Conservation (phyloP, 2,113 vertebrate genomes). For the Empidonax alnorum region DNA sequence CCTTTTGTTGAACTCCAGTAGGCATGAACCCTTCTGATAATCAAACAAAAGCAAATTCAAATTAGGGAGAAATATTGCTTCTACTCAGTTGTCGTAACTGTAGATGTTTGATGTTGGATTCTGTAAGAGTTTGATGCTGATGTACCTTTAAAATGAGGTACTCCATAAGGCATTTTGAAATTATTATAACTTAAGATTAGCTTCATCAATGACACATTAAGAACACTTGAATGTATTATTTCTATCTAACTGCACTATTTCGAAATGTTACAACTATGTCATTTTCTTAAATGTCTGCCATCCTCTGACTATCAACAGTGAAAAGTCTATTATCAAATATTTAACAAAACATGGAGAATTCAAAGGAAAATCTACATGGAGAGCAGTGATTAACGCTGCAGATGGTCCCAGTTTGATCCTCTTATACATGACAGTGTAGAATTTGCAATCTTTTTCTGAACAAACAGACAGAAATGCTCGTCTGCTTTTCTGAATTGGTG, state of each 20-base stretch:
- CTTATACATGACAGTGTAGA: neutral
- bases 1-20: neutral
- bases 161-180: neutral
- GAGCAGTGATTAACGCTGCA: neutral
- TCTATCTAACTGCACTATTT: neutral
- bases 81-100: neutral
- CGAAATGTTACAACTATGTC: neutral
- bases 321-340: neutral
- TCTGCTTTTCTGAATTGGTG: slow-evolving; percentile 64
- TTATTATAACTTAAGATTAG: neutral
- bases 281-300: neutral
- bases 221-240: neutral
- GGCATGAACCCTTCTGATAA: neutral
- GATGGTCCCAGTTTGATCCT: neutral
- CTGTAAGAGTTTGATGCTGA: neutral
- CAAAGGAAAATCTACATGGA: neutral
- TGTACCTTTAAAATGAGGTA: neutral
- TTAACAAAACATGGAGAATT: neutral
- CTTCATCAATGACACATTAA: neutral
- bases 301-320: neutral
- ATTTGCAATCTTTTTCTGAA: slow-evolving; percentile 18
- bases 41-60: neutral
- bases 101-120: neutral
- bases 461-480: slow-evolving; percentile 7
- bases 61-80: neutral